These are phyloP conservation scores for Drosophila azteca DNA, from an alignment of 1,140 invertebrate species.

Conservation along the genomic window DNA sequence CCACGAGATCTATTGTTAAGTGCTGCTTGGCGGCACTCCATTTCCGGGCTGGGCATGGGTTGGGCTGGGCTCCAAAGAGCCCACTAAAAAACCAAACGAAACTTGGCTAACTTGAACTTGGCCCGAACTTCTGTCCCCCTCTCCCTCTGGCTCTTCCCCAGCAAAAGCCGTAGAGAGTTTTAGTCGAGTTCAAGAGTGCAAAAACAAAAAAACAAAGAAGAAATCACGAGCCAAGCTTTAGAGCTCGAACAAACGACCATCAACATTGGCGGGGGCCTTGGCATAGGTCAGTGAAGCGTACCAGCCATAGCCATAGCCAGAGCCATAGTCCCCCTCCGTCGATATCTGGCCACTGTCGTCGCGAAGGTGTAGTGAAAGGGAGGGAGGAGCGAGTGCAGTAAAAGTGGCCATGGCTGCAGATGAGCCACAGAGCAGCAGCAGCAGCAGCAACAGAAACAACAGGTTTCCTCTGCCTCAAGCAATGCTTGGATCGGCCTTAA, in stretches of 20 bases:
- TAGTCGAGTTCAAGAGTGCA: slow-evolving; percentile 62
- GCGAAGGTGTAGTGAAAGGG: not conserved
- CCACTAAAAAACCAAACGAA: slow-evolving; percentile 45
- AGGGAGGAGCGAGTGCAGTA: slow-evolving; percentile 49
- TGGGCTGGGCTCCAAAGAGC: not conserved
- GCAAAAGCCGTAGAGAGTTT: slow-evolving; percentile 31
- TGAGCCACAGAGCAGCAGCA: slow-evolving; percentile 38
- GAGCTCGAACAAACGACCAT: slow-evolving; percentile 9
- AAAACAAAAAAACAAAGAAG: slow-evolving; percentile 22
- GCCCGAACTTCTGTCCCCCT: not conserved
- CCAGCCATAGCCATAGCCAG: not conserved
- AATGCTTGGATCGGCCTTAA: slow-evolving; percentile 58
- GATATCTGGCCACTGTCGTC: slow-evolving; percentile 28
- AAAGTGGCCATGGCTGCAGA: slow-evolving; percentile 65
- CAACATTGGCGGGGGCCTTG: slow-evolving; percentile 43
- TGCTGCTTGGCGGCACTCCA: not conserved
- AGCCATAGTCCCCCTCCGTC: slow-evolving; percentile 10
- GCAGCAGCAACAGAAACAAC: slow-evolving; percentile 29
- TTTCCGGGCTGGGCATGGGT: slow-evolving; percentile 10
- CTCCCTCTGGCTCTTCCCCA: not conserved
- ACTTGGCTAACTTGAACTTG: slow-evolving; percentile 69
- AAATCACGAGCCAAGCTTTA: not conserved
- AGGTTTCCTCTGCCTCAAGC: slow-evolving; percentile 56
- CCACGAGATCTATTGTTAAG: slow-evolving; percentile 10
- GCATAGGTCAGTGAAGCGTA: slow-evolving; percentile 78